Evolutionary conservation across 2,797 vertebrate genomes (phyloP), one percentile per base, ranked within the genome.

Genomic region (Gymnodraco acuticeps): DNA sequence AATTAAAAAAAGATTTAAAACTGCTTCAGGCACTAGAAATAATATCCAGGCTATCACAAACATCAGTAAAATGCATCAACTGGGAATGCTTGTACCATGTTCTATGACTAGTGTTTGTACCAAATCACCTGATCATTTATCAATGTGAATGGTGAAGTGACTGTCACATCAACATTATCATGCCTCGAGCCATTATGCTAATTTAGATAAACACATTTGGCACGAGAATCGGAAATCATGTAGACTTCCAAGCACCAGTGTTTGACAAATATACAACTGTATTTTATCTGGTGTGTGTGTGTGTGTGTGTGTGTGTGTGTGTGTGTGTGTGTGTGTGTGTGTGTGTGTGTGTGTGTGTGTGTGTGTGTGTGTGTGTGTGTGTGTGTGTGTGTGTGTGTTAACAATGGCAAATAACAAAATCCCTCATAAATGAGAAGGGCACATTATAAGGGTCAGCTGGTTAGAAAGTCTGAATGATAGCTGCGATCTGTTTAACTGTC

Each of bases 401-500:
- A 83, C 59, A 72, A 41, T 7, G 62, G n/a, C 38, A 69, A 41
- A 73, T 8, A 50, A 45, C 47, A 70, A 31, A 17, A 68, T 23
- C 8, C 19, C 42, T 63, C 3, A 27, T 27, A 17, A 62, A 64
- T 31, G 53, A 61, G 10, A 27, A 56, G 14, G 10, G 11, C 48
- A 45, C 3, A 2, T 70, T 54, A 48, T 56, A 74, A 80, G 48
- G 27, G 48, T 64, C 60, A 64, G 15, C 8, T 55, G 55, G 16
- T 53, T 46, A 33, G 20, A 42, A 71, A 19, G 48, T 56, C 43
- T 60, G 27, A 73, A 51, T 61, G 69, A 51, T 19, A 42, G 20
- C 71, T 70, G 42, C 17, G 67, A 55, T 50, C 38, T 38, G n/a
- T 73, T 58, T 70, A 75, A 31, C 59, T 54, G 33, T 46, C 46